Base-by-base conservation (phyloP, 2,797 vertebrate genomes). In the Ispidina lecontei region DNA sequence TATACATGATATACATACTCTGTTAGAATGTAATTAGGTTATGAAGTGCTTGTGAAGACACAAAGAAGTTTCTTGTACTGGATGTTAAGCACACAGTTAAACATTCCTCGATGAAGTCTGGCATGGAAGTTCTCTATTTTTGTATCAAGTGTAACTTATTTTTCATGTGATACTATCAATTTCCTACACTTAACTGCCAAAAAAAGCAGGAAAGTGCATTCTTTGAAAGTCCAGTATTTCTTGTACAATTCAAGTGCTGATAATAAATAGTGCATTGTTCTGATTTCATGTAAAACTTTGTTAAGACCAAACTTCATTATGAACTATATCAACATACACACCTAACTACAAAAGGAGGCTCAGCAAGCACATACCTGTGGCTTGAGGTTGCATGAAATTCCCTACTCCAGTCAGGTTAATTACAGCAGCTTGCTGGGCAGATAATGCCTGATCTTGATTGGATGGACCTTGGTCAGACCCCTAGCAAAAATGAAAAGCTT, bases 371-470 rank as follows among this genome's bases (percentile, higher is more conserved):
- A 10, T 98, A 99, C 99, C 98, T 95, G 99, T 96, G 95, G 97
- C 98, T 96, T 99, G 99, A 68, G 98, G 98, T 86, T 98, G 98
- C 98, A 99, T 98, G 96, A 99, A 99, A 87, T 98, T 97, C 91
- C 99, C 98, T 67, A 98, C 98, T 96, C 99, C 99, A 9, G 98
- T 97, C 89, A 99, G 98, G 97, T 99, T 99, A 97, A 99, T 98
- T 94, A 99, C 98, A 52, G 99, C 98, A 25, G 99, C 98, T 95
- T 99, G 99, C 95, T 99, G 99, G 96, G 98, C 98, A 93, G 98
- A 98, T 96, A 99, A 97, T 96, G 98, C 97, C 96, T 98, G 98
- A 96, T 99, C 99, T 81, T 98, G 97, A 84, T 97, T 98, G 47
- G 96, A 78, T 90, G 97, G 74, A 93, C 96, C 95, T 97, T 98